Evolutionary conservation across 2,113 vertebrate genomes (phyloP).

Genomic region (Oxyura jamaicensis): DNA sequence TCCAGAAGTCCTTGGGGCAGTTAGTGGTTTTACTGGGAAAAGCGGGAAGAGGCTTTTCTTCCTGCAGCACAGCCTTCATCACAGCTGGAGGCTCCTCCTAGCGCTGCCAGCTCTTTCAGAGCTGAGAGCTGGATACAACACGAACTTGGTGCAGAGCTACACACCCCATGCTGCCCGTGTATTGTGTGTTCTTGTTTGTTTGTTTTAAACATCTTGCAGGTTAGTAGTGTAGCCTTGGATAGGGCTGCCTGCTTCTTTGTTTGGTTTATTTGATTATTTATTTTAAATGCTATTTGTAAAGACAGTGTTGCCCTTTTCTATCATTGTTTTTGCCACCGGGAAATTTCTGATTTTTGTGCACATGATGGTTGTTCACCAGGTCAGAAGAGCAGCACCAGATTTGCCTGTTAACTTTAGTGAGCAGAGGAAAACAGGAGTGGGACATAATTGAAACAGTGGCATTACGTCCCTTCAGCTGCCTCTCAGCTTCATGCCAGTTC

Average conservation of each 20-base stretch:
- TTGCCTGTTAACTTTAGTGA: background rate
- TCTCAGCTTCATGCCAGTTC: background rate
- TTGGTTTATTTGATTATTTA: background rate
- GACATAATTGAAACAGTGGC: background rate
- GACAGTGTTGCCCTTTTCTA: background rate
- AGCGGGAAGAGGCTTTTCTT: background rate
- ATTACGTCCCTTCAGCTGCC: background rate
- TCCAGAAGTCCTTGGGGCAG: background rate
- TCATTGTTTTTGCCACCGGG: background rate
- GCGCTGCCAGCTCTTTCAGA: background rate
- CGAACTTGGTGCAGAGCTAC: background rate
- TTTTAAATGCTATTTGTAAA: background rate
- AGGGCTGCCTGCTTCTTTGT: background rate
- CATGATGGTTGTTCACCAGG: background rate
- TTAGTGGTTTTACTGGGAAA: background rate
- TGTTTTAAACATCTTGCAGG: background rate
- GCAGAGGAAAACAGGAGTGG: background rate
- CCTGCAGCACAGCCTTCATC: background rate
- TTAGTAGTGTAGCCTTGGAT: background rate
- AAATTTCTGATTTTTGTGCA: background rate
- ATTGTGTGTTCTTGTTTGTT: no score
- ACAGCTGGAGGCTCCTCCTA: background rate
- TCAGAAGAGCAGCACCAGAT: background rate
- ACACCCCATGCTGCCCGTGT: accelerated
- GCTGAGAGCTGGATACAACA: background rate